Evolutionary conservation across 2,113 vertebrate species (phyloP), one percentile per base, ranked within the genome.

Genomic region (Sclerurus mexicanus): DNA sequence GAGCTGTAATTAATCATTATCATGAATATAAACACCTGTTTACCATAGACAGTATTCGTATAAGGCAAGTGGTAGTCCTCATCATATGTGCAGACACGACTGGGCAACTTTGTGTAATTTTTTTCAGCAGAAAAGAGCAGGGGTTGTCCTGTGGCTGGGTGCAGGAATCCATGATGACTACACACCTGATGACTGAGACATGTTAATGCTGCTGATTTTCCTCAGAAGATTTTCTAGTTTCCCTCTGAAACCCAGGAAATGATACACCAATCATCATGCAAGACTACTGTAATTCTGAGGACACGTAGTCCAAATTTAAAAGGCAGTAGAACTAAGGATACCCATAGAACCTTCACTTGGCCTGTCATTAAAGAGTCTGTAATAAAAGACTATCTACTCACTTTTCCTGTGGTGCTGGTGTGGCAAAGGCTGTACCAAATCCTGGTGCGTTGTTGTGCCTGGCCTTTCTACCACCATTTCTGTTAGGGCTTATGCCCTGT

Each of bases 401-500:
- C 28, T 85, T 93, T 63, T 85, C 17, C 68, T 22, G 6, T 5
- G 23, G 10, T 31, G 47, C 20, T 40, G 40, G 15, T 14, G 5
- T 47, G 47, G 25, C 17, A 40, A 33, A 67, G 50, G n/a, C 58
- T 62, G 46, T 4, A 6, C 56, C 0, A 9, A 22, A 69, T 74
- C 69, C 58, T 10, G 18, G 14, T 19, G 27, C 22, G 28, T 33
- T 1, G 0, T 33, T 20, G 24, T 35, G 25, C 28, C 46, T 56
- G 50, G 19, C 25, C 62, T 50, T 75, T 56, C 39, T 50, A 55
- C 39, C 56, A 27, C 25, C 31, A 35, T 79, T 64, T 50, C 35
- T 8, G 0, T 12, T 2, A 4, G 37, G 53, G 15, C 40, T 87
- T 9, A 44, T 68, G 23, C 30, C 33, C 64, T 0, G 0, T 62